phyloP scores from a whole-genome alignment of 23 tunicate species.

The Aplidium turbinatum region DNA sequence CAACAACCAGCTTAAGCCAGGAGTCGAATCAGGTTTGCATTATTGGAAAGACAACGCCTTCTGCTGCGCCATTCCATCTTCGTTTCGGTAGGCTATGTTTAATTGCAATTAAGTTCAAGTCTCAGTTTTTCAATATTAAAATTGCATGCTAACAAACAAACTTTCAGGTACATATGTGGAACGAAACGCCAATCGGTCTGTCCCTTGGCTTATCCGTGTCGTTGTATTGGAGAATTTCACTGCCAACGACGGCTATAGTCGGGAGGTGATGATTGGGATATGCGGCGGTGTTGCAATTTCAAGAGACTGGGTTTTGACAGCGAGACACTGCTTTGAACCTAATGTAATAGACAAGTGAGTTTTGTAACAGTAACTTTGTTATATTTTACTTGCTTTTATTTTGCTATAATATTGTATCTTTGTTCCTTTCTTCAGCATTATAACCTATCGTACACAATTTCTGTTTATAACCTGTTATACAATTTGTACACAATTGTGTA shows the following conservation, averaged over 20 bases:
- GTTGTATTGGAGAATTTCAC: slow-evolving; percentile 6
- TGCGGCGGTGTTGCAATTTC: slow-evolving; percentile 64
- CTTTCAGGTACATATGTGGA: neutral
- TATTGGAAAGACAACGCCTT: no score
- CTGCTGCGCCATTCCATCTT: slow-evolving; percentile 3
- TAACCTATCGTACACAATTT: no score
- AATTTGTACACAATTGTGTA: no score
- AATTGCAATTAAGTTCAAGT: no score
- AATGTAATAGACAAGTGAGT: neutral
- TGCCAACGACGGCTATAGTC: neutral
- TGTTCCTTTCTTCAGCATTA: no score
- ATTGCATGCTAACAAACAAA: neutral
- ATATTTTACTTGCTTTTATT: neutral
- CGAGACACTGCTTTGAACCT: slow-evolving; percentile 50
- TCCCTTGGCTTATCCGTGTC: slow-evolving; percentile 44
- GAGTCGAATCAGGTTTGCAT: no score
- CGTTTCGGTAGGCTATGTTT: no score
- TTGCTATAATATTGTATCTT: neutral
- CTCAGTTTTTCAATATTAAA: neutral
- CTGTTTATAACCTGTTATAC: no score
- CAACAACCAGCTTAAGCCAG: no score
- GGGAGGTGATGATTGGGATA: slow-evolving; percentile 1
- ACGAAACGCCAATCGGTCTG: neutral
- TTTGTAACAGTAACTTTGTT: neutral
- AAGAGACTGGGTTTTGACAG: slow-evolving; percentile 58